Percentiles rank a stretch among this genome's conserved stretches.
Conservation (phyloP, 2,113 vertebrate genomes). For the Panthera uncia region DNA sequence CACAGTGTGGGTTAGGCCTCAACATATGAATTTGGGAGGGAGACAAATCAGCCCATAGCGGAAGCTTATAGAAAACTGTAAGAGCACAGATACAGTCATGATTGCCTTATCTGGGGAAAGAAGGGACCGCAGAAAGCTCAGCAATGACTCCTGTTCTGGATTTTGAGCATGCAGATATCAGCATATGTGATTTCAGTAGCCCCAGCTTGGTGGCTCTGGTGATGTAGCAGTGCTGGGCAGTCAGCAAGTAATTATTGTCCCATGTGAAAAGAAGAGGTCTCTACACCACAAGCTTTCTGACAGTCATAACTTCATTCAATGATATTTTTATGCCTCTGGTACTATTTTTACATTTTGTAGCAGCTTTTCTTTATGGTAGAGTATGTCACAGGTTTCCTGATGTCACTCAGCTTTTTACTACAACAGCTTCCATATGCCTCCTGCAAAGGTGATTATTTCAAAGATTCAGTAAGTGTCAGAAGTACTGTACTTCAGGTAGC, state of each 20-base stretch:
- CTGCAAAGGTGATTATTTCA: background rate
- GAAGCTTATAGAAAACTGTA: background rate
- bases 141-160: background rate
- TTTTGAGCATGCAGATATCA: background rate
- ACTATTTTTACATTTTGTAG: background rate
- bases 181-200: background rate
- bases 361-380: background rate
- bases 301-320: background rate
- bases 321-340: background rate
- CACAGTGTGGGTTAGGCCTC: background rate
- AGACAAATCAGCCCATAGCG: background rate
- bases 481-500: background rate
- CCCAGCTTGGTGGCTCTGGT: background rate
- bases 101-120: background rate
- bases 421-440: background rate
- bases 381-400: background rate
- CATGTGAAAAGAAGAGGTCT: background rate
- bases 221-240: background rate
- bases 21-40: background rate
- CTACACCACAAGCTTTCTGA: background rate
- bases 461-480: background rate
- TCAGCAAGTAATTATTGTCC: background rate
- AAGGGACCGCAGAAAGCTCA: background rate
- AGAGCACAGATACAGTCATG: background rate
- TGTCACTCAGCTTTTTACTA: background rate